Evolutionary conservation across 2,888 invertebrate genomes (phyloP).

Genomic region (Ceramica pisi): DNA sequence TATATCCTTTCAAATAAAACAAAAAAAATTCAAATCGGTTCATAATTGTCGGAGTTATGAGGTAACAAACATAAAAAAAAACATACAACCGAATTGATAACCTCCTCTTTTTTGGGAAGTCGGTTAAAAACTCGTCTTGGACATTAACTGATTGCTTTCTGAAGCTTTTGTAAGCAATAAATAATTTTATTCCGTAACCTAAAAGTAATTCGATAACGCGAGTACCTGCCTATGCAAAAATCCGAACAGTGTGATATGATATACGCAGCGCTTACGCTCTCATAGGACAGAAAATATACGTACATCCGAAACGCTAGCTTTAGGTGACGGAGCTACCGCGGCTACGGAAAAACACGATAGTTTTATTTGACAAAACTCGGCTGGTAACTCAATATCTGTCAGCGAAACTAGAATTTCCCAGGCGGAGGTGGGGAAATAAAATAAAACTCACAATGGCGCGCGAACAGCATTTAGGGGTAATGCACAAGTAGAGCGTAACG

Average conservation of each 20-base stretch:
- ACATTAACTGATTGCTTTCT: neutral
- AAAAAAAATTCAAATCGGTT: no score
- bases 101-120: no score
- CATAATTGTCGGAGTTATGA: no score
- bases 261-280: conserved; percentile 48
- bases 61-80: no score
- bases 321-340: conserved; percentile 50
- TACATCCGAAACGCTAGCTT: conserved; percentile 51
- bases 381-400: conserved; percentile 85
- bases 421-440: conserved; percentile 79
- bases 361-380: conserved; percentile 82
- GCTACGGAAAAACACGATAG: conserved; percentile 73
- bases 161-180: neutral
- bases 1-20: no score
- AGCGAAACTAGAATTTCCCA: conserved; percentile 84
- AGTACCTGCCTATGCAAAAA: conserved; percentile 20
- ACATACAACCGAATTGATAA: no score
- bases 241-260: conserved; percentile 24
- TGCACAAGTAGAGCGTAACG: conserved; percentile 60
- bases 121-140: no score
- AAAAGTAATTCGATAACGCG: neutral
- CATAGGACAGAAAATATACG: conserved; percentile 63
- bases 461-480: conserved; percentile 71
- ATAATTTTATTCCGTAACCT: neutral
- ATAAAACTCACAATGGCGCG: conserved; percentile 77